Evolutionary conservation across 2,888 invertebrate genomes (phyloP).

Genomic region (Epinotia brunnichana): DNA sequence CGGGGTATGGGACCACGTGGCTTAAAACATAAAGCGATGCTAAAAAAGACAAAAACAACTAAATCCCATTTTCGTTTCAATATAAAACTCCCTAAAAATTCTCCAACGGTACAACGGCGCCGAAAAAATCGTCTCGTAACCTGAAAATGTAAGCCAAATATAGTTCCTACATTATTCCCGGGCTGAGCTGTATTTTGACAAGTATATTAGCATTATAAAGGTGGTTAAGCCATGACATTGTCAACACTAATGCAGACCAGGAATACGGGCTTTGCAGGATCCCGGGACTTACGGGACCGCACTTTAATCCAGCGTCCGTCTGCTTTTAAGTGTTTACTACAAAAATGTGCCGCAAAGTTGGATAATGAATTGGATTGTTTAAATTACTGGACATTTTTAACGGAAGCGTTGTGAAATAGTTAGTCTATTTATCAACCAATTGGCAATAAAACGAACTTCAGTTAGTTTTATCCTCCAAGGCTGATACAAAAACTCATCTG

Average conservation of each 20-base stretch:
- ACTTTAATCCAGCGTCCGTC: constrained; percentile 37
- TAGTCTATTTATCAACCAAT: too few relatives aligned
- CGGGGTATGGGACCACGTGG: too few relatives aligned
- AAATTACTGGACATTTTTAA: background rate
- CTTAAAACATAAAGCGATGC: background rate
- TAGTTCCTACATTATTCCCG: constrained; percentile 27
- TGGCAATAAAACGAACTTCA: too few relatives aligned
- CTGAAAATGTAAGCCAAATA: constrained; percentile 18
- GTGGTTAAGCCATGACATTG: constrained; percentile 41
- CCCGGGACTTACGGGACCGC: constrained; percentile 21
- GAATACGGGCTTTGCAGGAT: constrained; percentile 15
- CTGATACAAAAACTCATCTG: too few relatives aligned
- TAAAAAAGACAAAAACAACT: background rate
- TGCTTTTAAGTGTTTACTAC: constrained; percentile 22
- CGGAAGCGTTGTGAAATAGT: too few relatives aligned
- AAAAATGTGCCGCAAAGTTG: constrained; percentile 9
- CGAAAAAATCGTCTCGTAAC: background rate
- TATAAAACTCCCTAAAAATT: background rate
- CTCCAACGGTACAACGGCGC: background rate
- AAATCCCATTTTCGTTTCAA: background rate
- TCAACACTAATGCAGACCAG: constrained; percentile 38
- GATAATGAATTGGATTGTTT: background rate
- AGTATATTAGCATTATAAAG: constrained; percentile 42
- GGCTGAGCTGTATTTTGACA: constrained; percentile 35
- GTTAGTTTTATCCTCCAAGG: too few relatives aligned